Conservation (phyloP, 2,113 vertebrate genomes). For the rabbit (Oryctolagus cuniculus) region mOryCun1.1 NC_091445.1:80373501-80374000, state of each 20-base stretch:
- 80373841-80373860: neutral
- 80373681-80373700: neutral
- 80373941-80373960: neutral
- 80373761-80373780: neutral
- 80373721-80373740: neutral
- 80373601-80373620: neutral
- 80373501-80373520: neutral
- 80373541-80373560: neutral
- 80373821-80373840: neutral
- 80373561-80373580: neutral
- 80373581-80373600: neutral
- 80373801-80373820: neutral
- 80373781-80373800: conserved; percentile 12
- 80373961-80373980: neutral
- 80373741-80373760: neutral
- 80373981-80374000: neutral
- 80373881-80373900: neutral
- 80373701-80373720: neutral
- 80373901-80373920: neutral
- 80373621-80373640: neutral
- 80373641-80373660: neutral
- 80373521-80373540: neutral
- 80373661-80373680: neutral
- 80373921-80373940: neutral
- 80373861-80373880: too few species aligned